Percentiles rank a stretch among this genome's conserved stretches.
phyloP scores from a whole-genome alignment of 2,113 vertebrate species.

The Perca schrenkii region DNA sequence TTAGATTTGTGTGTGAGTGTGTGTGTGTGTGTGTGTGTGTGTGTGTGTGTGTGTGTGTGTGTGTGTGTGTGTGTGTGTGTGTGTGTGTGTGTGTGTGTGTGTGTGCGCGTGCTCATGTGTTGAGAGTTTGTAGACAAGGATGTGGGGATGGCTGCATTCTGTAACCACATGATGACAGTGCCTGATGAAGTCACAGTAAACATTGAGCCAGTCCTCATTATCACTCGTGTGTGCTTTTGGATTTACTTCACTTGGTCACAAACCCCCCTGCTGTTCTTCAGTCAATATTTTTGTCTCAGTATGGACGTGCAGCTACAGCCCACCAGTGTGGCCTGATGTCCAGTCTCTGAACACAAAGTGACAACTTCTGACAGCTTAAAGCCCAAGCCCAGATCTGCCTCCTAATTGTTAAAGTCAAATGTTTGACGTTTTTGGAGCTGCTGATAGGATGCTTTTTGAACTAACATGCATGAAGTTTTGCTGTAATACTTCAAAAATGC shows the following conservation, averaged over 20 bases:
- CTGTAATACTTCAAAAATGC: neutral
- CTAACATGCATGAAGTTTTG: neutral
- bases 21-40: slow-evolving; percentile 9
- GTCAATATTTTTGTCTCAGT: slow-evolving; percentile 61
- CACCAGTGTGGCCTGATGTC: slow-evolving; percentile 32
- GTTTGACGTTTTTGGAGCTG: slow-evolving; percentile 33
- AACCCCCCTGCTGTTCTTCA: slow-evolving; percentile 50
- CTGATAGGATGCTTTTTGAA: slow-evolving; percentile 32
- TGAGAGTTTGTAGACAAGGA: slow-evolving; percentile 68
- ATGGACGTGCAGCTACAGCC: slow-evolving; percentile 35
- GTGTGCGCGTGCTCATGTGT: slow-evolving; percentile 18
- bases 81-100: neutral
- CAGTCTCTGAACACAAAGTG: slow-evolving; percentile 42
- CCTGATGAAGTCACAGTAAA: slow-evolving; percentile 79
- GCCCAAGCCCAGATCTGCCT: slow-evolving; percentile 26
- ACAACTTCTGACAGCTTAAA: slow-evolving; percentile 55
- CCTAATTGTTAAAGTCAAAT: slow-evolving; percentile 41
- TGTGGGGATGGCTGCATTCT: slow-evolving; percentile 59
- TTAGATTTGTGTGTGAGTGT: slow-evolving; percentile 9
- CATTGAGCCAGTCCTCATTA: slow-evolving; percentile 76
- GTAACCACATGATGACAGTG: slow-evolving; percentile 78
- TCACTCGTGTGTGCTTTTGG: slow-evolving; percentile 69
- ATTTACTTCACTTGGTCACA: slow-evolving; percentile 64
- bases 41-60: slow-evolving; percentile 1
- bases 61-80: slow-evolving; percentile 9